A percentile compares a stretch with the other conserved stretches of the same genome.
phyloP scores from a whole-genome alignment of 2,113 vertebrate genomes.

The Elaphurus davidianus region DNA sequence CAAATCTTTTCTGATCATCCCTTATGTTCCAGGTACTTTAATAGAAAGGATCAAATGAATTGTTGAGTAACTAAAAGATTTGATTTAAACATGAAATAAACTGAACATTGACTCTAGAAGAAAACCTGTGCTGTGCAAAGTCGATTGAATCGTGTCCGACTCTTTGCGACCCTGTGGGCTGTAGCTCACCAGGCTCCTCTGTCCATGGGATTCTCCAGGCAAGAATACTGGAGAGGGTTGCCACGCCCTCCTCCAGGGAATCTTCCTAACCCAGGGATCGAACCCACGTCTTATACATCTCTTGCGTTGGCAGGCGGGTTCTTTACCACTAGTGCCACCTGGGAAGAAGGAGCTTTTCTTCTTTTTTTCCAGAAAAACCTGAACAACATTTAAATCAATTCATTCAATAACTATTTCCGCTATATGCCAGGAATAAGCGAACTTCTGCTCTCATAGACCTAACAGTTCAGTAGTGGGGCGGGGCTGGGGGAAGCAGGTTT shows the following conservation, averaged over 20 bases:
- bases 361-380: background rate
- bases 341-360: background rate
- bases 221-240: background rate
- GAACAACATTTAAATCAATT: background rate
- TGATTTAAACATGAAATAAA: slow-evolving; percentile 19
- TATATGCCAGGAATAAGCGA: background rate
- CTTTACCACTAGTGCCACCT: background rate
- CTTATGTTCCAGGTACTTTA: background rate
- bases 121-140: background rate
- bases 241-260: background rate
- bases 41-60: slow-evolving; percentile 17
- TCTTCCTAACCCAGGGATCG: background rate
- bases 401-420: background rate
- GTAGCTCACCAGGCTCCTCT: background rate
- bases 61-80: background rate
- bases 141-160: too few species aligned
- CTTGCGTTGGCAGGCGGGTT: background rate
- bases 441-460: background rate
- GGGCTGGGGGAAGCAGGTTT: background rate
- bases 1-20: background rate
- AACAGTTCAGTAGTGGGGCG: background rate
- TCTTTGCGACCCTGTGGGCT: too few species aligned
- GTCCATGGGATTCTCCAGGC: background rate
- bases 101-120: background rate
- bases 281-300: background rate